phyloP scores from a whole-genome alignment of 2,113 vertebrate genomes.

The Nibea coibor region DNA sequence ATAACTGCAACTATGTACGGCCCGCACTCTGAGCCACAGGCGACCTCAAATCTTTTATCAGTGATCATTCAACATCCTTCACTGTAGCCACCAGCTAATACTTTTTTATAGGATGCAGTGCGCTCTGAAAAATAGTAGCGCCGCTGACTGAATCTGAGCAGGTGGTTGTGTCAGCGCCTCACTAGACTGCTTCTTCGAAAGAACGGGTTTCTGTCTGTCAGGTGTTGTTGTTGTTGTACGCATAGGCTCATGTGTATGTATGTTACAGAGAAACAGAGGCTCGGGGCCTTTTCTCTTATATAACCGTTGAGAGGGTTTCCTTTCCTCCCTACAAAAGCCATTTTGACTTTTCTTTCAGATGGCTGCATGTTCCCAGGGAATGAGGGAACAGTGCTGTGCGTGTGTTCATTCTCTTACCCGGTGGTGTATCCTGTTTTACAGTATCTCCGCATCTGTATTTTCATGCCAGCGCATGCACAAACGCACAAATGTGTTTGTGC shows the following conservation, averaged over 20 bases:
- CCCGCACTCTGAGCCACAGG: constrained; percentile 47
- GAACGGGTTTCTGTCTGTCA: constrained; percentile 57
- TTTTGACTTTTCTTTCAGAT: constrained; percentile 64
- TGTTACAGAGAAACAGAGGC: constrained; percentile 42
- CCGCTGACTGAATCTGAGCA: constrained; percentile 56
- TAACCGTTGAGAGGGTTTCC: constrained; percentile 69
- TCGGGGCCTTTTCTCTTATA: constrained; percentile 71
- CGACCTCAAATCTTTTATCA: constrained; percentile 59
- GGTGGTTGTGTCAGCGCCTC: constrained; percentile 66
- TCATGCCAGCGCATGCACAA: constrained; percentile 53
- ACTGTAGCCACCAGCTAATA: constrained; percentile 62
- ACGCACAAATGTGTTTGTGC: constrained; percentile 39
- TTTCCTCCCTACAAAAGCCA: constrained; percentile 62
- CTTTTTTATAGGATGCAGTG: constrained; percentile 50
- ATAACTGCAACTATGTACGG: constrained; percentile 43
- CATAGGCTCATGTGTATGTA: constrained; percentile 42
- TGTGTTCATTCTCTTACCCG: constrained; percentile 58
- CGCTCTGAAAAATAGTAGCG: constrained; percentile 53
- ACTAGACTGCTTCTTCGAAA: constrained; percentile 59
- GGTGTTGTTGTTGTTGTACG: constrained; percentile 45
- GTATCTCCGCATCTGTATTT: constrained; percentile 32
- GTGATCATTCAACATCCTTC: constrained; percentile 48
- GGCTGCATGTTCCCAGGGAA: constrained; percentile 58
- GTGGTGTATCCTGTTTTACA: constrained; percentile 67
- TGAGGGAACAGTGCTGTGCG: constrained; percentile 32